These are phyloP conservation scores for Rhinoderma darwinii DNA, from an alignment of 2,113 vertebrate species.

Conservation along the genomic window DNA sequence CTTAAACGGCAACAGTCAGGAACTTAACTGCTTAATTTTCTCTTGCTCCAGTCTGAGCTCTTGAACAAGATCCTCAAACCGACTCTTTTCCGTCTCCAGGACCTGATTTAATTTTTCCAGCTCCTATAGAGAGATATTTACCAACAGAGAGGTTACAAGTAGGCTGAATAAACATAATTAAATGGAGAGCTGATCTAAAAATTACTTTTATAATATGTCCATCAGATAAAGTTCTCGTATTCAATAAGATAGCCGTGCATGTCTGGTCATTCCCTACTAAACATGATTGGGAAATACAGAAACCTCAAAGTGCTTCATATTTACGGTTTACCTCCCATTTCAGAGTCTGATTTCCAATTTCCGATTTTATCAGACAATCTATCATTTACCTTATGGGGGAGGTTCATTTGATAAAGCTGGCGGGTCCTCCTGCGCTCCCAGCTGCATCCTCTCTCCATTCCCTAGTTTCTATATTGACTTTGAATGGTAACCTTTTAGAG, in stretches of 20 bases:
- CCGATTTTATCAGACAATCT: too few species aligned
- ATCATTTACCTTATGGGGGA: too few species aligned
- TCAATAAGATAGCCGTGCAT: background rate
- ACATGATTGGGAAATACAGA: background rate
- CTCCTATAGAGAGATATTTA: slow-evolving; percentile 73
- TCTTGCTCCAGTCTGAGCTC: slow-evolving; percentile 92
- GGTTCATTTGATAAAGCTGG: too few species aligned
- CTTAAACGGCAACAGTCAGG: background rate
- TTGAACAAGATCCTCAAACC: slow-evolving; percentile 91
- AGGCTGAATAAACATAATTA: background rate
- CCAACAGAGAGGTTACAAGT: background rate
- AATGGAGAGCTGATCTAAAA: background rate
- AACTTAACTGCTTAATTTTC: slow-evolving; percentile 85
- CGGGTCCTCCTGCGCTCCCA: too few species aligned
- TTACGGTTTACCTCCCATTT: too few species aligned
- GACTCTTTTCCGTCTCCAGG: slow-evolving; percentile 92
- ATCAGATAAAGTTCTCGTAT: background rate
- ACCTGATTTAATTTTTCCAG: slow-evolving; percentile 91
- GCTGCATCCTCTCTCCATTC: too few species aligned
- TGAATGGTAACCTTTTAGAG: too few species aligned
- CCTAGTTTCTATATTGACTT: too few species aligned
- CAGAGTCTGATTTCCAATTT: too few species aligned
- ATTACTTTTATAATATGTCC: background rate
- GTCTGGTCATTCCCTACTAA: background rate
- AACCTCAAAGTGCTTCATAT: background rate